phyloP scores from a whole-genome alignment of 1,140 invertebrate species.

The Lucilia cuprina region DNA sequence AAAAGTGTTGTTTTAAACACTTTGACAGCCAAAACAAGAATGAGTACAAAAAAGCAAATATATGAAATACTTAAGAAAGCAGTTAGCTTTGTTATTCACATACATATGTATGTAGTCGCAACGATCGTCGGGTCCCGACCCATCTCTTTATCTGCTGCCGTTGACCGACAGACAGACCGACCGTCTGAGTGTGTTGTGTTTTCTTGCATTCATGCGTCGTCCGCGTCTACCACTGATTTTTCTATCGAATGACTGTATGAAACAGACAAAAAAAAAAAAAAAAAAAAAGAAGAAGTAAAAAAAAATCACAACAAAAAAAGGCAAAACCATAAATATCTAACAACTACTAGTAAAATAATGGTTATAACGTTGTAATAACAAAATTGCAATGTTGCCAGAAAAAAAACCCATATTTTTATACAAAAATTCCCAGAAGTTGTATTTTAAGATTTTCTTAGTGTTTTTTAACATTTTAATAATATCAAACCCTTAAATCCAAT shows the following conservation, averaged over 20 bases:
- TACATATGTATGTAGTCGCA: neutral
- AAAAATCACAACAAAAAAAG: too few species aligned
- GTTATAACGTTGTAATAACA: too few species aligned
- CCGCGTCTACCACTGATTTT: neutral
- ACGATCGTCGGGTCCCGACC: constrained; percentile 8
- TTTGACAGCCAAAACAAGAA: constrained; percentile 30
- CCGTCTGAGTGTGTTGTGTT: neutral
- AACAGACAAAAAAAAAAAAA: too few species aligned
- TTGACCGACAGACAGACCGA: neutral
- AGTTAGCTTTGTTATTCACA: neutral
- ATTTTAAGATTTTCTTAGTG: too few species aligned
- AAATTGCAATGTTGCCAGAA: too few species aligned
- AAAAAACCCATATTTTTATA: too few species aligned
- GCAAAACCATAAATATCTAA: too few species aligned
- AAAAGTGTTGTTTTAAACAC: constrained; percentile 21
- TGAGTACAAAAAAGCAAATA: constrained; percentile 18
- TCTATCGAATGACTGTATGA: neutral
- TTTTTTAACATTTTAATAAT: too few species aligned
- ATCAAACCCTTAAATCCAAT: too few species aligned
- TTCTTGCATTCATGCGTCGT: neutral
- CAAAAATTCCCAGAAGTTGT: too few species aligned
- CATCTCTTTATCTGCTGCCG: neutral
- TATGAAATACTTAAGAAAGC: neutral
- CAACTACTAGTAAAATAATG: too few species aligned
- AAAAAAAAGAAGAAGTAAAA: too few species aligned